A percentile compares a stretch with the other conserved stretches of the same genome.
Conservation (phyloP, 53 echinoderm and acorn worm species). For the Henricia sp. region DNA sequence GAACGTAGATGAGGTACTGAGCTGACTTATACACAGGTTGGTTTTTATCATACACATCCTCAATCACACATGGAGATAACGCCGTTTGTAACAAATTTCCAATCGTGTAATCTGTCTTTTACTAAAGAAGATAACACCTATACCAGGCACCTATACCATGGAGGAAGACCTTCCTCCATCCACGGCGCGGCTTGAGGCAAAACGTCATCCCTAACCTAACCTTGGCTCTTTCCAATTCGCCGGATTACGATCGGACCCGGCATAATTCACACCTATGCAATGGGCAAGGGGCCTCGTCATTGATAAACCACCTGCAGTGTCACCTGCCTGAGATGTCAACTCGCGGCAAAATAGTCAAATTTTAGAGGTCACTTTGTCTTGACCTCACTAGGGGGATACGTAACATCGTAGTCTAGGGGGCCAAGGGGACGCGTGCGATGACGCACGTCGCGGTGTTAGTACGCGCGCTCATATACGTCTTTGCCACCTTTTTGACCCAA, state of each 20-base stretch:
- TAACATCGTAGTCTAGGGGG: neutral
- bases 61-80: too few species aligned
- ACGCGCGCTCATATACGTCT: too few species aligned
- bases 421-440: neutral
- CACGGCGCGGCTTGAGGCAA: neutral
- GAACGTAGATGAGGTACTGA: too few species aligned
- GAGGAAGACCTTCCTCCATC: neutral
- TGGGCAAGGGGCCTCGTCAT: neutral
- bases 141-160: neutral
- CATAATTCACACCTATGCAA: conserved; percentile 22
- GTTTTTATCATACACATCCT: neutral
- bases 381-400: neutral
- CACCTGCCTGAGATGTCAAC: conserved; percentile 47
- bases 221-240: neutral
- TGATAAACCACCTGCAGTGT: conserved; percentile 29
- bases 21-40: neutral
- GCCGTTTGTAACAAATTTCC: neutral
- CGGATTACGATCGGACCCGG: neutral
- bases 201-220: neutral
- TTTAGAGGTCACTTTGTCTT: conserved; percentile 1
- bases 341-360: neutral
- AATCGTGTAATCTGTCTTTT: neutral
- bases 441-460: neutral
- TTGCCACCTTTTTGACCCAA: neutral
- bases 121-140: neutral